phyloP scores from a whole-genome alignment of 2,888 invertebrate genomes.

The Gortyna flavago region DNA sequence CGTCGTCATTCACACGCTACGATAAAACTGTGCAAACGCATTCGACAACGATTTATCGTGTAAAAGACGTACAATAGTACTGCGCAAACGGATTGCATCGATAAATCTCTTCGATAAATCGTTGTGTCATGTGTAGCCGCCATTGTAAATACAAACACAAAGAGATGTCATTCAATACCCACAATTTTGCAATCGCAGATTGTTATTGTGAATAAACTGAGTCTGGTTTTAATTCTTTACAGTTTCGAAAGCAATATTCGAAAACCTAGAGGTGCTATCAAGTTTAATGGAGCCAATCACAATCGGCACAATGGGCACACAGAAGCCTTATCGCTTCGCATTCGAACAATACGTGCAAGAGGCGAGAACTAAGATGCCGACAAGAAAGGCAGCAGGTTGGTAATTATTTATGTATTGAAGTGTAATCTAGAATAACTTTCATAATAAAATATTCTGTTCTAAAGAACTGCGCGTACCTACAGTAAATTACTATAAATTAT shows the following conservation, averaged over 20 bases:
- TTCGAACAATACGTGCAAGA: conserved; percentile 87
- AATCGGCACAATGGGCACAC: conserved; percentile 86
- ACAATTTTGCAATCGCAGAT: neutral
- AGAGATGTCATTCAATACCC: neutral
- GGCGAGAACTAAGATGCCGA: conserved; percentile 86
- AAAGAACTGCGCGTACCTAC: neutral
- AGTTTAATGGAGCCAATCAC: conserved; percentile 84
- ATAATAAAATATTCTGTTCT: neutral
- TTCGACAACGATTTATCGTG: neutral
- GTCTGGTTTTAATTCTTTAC: conserved; percentile 41
- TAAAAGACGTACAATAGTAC: neutral
- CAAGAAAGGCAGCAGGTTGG: conserved; percentile 84
- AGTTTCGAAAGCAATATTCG: conserved; percentile 85
- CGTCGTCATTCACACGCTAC: neutral
- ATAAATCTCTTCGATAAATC: neutral
- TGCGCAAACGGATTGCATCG: neutral
- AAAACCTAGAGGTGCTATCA: conserved; percentile 84
- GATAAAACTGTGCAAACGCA: neutral
- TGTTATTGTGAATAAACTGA: neutral
- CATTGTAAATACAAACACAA: neutral
- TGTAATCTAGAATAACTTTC: neutral
- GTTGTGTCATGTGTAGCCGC: neutral
- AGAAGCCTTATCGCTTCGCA: conserved; percentile 85
- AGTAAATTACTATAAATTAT: neutral
- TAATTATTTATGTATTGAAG: conserved; percentile 14